These are phyloP conservation scores for Synodontis membranacea DNA, from an alignment of 2,113 vertebrate species.

Conservation along the genomic window DNA sequence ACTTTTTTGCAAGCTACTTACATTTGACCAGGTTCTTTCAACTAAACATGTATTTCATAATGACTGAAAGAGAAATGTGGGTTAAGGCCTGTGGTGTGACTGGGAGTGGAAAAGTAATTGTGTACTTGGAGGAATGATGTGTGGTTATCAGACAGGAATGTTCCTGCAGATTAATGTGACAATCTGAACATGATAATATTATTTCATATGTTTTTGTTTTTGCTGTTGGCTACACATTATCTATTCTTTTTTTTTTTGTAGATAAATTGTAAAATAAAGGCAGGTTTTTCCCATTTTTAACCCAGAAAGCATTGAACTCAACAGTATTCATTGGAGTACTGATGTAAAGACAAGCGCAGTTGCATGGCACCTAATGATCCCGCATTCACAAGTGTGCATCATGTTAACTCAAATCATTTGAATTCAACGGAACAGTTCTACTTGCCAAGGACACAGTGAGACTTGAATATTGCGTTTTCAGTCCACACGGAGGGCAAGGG, in stretches of 20 bases:
- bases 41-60: not conserved
- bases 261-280: not conserved
- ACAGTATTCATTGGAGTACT: not conserved
- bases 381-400: not conserved
- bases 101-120: not conserved
- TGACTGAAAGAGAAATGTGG: not conserved
- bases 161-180: not conserved
- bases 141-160: not conserved
- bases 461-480: slow-evolving; percentile 18
- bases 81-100: not conserved
- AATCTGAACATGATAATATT: not conserved
- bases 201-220: not conserved
- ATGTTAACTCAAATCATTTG: not conserved
- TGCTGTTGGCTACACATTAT: not conserved
- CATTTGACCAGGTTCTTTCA: not conserved
- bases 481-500: slow-evolving; percentile 21
- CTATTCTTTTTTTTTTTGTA: not conserved
- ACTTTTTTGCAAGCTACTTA: not conserved
- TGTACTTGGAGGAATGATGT: not conserved
- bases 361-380: not conserved
- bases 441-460: not conserved
- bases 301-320: not conserved
- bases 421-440: not conserved
- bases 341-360: not conserved
- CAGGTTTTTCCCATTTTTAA: not conserved